Base-by-base conservation (phyloP, 2,797 vertebrate genomes). In the Pantherophis alleghaniensis region DNA sequence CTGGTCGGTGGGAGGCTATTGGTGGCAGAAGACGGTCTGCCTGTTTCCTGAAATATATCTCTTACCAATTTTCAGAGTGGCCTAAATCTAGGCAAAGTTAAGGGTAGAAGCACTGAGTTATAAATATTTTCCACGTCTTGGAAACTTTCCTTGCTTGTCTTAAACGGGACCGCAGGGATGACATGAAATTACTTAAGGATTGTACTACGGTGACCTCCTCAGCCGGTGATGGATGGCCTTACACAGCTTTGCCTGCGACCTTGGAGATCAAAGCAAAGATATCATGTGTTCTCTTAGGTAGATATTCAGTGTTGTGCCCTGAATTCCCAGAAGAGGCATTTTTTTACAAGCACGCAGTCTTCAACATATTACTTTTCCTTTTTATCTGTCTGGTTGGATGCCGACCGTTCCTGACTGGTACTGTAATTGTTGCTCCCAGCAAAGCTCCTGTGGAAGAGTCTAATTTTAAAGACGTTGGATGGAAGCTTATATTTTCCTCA, bases 361-460 rank as follows among this genome's bases (percentile, higher is more conserved):
- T 5, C 9, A 66, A 69, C 87, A 55, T 24, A 47, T 91, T 74
- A 83, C 9, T 5, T 5, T 90, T n/a, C 32, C n/a, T 20, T 32
- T 32, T 59, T 83, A 57, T 92, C 83, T 91, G 26, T 74, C 90
- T 42, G 59, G 18, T 87, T 59, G 89, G 61, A 51, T 87, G 26
- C 32, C 69, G 60, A 42, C 22, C 86, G 10, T 18, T 63, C 74
- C 74, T 90, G 60, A 28, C 12, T 37, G 66, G 74, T 88, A 88
- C 55, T 12, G 18, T 63, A 59, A 89, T 37, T 63, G 57, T 18
- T 2, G 24, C 16, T 69, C 7, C 16, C 24, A 47, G 22, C 53
- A 93, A 93, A 4, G 37, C 90, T 93, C 32, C 12, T 69, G 32
- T 24, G 47, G 89, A 93, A 93, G 37, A 13, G 89, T 47, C 60